phyloP scores from a whole-genome alignment of 1,140 invertebrate genomes.

The Harlomillsia oculata region DNA sequence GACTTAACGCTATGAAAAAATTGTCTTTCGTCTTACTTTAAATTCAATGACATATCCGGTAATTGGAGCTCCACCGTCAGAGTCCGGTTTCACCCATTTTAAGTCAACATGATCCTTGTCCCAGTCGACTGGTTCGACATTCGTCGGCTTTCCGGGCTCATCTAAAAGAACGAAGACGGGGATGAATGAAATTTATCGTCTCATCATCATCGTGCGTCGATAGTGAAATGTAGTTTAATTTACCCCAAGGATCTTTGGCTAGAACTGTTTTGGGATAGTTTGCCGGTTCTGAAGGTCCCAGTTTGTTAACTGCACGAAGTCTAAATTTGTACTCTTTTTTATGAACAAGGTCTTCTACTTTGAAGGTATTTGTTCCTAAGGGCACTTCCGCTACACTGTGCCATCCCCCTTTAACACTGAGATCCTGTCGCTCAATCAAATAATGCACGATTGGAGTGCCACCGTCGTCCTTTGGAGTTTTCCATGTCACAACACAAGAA shows the following conservation, averaged over 20 bases:
- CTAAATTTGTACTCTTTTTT: conserved; percentile 92
- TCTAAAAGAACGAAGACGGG: no score
- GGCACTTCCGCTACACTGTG: conserved; percentile 65
- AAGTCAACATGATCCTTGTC: conserved; percentile 90
- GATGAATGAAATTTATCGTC: no score
- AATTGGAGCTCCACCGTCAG: conserved; percentile 87
- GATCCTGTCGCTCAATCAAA: conserved; percentile 87
- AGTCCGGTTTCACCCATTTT: conserved; percentile 80
- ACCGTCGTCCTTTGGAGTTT: conserved; percentile 73
- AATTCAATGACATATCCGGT: conserved; percentile 86
- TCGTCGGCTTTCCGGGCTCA: conserved; percentile 82
- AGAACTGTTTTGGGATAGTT: conserved; percentile 72
- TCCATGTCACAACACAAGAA: conserved; percentile 84
- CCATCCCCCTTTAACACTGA: conserved; percentile 77
- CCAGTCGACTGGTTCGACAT: conserved; percentile 88
- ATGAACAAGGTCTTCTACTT: conserved; percentile 74
- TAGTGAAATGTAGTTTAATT: no score
- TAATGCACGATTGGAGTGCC: conserved; percentile 83
- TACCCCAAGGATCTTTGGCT: conserved; percentile 97
- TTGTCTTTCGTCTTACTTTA: conserved; percentile 45
- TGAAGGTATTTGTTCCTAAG: conserved; percentile 56
- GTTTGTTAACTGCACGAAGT: conserved; percentile 61
- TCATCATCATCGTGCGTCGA: no score
- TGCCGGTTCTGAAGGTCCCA: conserved; percentile 77
- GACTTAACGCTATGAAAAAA: conserved; percentile 11